Evolutionary conservation across 2,113 vertebrate species (phyloP).

Genomic region (Cacatua alba): DNA sequence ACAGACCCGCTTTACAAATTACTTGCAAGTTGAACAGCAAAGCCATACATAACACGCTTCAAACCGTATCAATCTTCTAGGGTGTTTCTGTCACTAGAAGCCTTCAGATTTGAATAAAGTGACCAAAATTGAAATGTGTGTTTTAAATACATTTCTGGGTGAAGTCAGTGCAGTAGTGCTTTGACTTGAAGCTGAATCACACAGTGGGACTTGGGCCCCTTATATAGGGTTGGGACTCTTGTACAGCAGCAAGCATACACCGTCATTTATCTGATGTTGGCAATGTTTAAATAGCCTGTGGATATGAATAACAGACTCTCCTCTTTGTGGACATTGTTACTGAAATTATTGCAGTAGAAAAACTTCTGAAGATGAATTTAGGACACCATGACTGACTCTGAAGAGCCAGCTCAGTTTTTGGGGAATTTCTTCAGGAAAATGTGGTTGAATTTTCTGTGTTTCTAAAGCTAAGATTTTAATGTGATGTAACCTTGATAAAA

Average conservation of each 20-base stretch:
- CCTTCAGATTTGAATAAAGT: conserved; percentile 70
- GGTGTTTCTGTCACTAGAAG: conserved; percentile 54
- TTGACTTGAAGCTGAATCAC: not conserved
- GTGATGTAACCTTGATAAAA: not conserved
- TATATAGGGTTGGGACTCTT: rapidly evolving
- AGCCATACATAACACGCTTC: conserved; percentile 67
- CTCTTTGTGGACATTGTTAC: not conserved
- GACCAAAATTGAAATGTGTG: conserved; percentile 5
- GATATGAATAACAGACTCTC: not conserved
- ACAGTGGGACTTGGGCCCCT: not conserved
- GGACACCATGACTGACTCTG: not conserved
- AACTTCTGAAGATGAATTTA: not conserved
- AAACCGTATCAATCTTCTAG: conserved; percentile 66
- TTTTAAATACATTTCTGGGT: conserved; percentile 20
- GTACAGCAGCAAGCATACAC: rapidly evolving
- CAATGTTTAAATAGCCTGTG: not conserved
- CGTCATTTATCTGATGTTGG: not conserved
- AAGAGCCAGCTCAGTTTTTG: not conserved
- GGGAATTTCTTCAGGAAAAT: not conserved
- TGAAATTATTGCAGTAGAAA: not conserved
- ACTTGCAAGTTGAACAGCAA: conserved; percentile 76
- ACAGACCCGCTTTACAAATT: conserved; percentile 80
- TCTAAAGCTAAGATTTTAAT: not conserved
- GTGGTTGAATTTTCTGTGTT: not conserved
- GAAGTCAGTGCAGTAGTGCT: not conserved